Percentiles rank a stretch among this genome's conserved stretches.
Conservation (phyloP, 2,113 vertebrate species). For the Xyliphius kryptos region DNA sequence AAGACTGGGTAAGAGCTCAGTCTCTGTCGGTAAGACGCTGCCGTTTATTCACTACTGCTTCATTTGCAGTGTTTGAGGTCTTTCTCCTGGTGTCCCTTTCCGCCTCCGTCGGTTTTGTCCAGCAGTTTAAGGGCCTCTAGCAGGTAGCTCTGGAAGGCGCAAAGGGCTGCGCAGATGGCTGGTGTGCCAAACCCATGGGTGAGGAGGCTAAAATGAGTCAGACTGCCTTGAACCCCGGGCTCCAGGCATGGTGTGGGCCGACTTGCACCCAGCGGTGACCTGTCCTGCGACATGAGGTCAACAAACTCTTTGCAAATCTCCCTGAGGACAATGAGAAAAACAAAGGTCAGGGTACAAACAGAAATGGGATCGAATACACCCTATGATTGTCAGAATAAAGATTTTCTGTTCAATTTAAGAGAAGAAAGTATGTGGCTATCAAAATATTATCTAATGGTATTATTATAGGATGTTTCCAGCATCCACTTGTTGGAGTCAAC, state of each 20-base stretch:
- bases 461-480: too few relatives aligned
- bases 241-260: constrained; percentile 88
- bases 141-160: constrained; percentile 98
- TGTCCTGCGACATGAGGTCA: constrained; percentile 94
- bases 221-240: constrained; percentile 83
- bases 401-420: too few relatives aligned
- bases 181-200: constrained; percentile 93
- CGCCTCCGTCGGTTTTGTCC: constrained; percentile 75
- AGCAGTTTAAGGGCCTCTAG: constrained; percentile 92
- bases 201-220: constrained; percentile 96
- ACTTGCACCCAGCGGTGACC: constrained; percentile 86
- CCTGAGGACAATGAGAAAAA: constrained; percentile 70
- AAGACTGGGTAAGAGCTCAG: constrained; percentile 22
- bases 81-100: constrained; percentile 64
- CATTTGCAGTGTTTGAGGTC: constrained; percentile 71
- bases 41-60: constrained; percentile 14
- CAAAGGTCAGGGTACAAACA: too few relatives aligned
- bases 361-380: too few relatives aligned
- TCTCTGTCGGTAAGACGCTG: constrained; percentile 6
- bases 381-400: too few relatives aligned
- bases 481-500: too few relatives aligned
- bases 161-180: constrained; percentile 91
- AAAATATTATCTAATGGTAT: too few relatives aligned
- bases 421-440: too few relatives aligned
- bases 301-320: constrained; percentile 97